Base-by-base conservation (phyloP, 2,888 invertebrate species). In the Luperina testacea region DNA sequence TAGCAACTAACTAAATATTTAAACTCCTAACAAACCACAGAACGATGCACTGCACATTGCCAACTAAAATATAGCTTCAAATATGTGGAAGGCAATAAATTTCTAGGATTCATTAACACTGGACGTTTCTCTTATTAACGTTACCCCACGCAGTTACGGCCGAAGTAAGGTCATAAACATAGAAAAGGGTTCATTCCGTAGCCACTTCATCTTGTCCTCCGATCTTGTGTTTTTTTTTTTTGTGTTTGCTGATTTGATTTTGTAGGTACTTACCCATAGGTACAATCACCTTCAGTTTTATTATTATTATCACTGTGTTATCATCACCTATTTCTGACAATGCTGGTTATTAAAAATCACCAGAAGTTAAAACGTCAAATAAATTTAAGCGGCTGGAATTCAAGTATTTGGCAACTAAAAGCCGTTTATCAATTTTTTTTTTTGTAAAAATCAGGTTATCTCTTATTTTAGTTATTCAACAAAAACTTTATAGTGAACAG, bases 91-190 rank as follows among this genome's bases (percentile, higher is more conserved):
- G 42, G 70, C 70, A 78, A 84, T 84, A 87, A 78, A 78, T 87
- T 72, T 59, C 20, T 61, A 57, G 69, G 45, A 75, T 73, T 81
- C 69, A 85, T 85, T 80, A 77, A 32, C 65, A 71, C 32, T 77
- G 73, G 65, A 57, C 75, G 68, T 70, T 75, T 65, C 81, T 72
- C 27, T 72, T 74, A 87, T 84, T 84, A 85, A 76, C 69, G 70
- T 76, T 59, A 73, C 51, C 71, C 72, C 20, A 27, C 64, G 72
- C 65, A 74, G 75, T 78, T 74, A 45, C 71, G 45, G 27, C 13
- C 75, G 48, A 51, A n/a, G 64, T 27, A 24, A 38, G 75, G 73
- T 68, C 57, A 57, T 77, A 74, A 87, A 85, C 61, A 75, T 38
- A 24, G 68, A n/a, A 76, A 85, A 74, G 65, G 85, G 68, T 72